Evolutionary conservation across 2,888 invertebrate species (phyloP), one percentile per base, ranked within the genome.

Genomic region (Diaperis boleti): DNA sequence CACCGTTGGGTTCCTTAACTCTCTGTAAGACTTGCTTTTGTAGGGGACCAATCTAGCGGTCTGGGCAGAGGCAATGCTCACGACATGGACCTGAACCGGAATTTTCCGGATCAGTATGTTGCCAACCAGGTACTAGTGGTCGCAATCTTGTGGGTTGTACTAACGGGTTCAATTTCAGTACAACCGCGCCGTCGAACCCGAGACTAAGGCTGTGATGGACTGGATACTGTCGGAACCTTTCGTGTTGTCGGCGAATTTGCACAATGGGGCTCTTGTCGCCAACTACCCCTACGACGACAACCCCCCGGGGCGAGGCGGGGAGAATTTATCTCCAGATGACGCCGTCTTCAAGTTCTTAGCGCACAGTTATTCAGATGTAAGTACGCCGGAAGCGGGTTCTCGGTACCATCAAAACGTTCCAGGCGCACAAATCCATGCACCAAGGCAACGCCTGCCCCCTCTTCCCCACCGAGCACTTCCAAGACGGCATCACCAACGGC

Each of bases 261-360:
- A 98, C 80, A 97, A 96, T 7, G 97, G 97, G 1, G 94, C 97
- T 2, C 83, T 99, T 35, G 98, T 99, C 0, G 98, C 97, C 39
- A 99, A 99, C 82, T 99, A 97, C 82, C 99, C 99, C 0, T 99
- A 86, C 79, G 98, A 98, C 78, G 90, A 91, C 66, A 71, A 70
- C 22, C 68, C 72, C 4, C 52, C 64, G 17, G 69, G 72, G 7
- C 77, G 78, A 75, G 68, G 72, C 22, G 84, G 84, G 0, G 82
- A 84, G 55, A 91, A 89, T 80, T 82, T 82, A 2, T 85, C 90
- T 3, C 95, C 96, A 0, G 98, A 98, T 76, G 89, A 97, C 80
- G 83, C 83, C 1, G 82, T 94, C 7, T 98, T 98, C 77, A 83
- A 87, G 49, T 87, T 91, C 76, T 81, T 98, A 10, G 92, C 97